These are phyloP conservation scores for Cardiocondyla obscurior DNA, from an alignment of 1,140 invertebrate species.

Conservation along the genomic window DNA sequence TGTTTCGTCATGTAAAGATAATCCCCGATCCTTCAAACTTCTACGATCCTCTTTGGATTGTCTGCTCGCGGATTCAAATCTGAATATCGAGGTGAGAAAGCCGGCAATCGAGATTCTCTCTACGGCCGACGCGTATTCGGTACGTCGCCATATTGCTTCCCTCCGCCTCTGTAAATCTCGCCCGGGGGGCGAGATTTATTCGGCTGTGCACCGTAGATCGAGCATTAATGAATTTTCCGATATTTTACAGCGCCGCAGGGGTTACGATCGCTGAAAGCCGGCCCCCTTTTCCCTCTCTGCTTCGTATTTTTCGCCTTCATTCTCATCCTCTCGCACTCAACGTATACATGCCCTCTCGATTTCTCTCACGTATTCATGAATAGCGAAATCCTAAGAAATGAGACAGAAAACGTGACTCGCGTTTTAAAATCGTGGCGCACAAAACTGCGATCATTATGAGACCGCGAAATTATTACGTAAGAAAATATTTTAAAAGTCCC, in stretches of 20 bases:
- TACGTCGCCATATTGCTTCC: conserved; percentile 35
- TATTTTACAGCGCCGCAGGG: conserved; percentile 60
- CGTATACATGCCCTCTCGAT: neutral
- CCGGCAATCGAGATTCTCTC: conserved; percentile 19
- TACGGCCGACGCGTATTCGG: conserved; percentile 30
- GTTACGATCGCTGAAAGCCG: conserved; percentile 47
- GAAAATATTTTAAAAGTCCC: neutral
- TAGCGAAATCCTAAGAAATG: neutral
- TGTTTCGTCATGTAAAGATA: conserved; percentile 18
- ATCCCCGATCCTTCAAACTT: neutral
- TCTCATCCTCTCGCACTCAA: neutral
- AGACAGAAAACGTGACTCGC: neutral
- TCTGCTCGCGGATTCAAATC: neutral
- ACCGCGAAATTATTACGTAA: neutral
- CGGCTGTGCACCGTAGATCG: conserved; percentile 55
- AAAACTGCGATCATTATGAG: neutral
- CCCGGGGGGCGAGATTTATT: conserved; percentile 57
- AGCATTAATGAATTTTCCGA: conserved; percentile 69
- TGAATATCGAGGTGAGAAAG: conserved; percentile 35
- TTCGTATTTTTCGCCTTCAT: conserved; percentile 29
- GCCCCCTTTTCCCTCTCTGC: neutral
- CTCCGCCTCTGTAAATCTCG: conserved; percentile 55
- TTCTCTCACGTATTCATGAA: neutral
- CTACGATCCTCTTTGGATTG: conserved; percentile 6
- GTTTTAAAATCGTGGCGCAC: neutral